Evolutionary conservation across 2,888 invertebrate genomes (phyloP).

Genomic region (Drosophila nr. perissopoda): DNA sequence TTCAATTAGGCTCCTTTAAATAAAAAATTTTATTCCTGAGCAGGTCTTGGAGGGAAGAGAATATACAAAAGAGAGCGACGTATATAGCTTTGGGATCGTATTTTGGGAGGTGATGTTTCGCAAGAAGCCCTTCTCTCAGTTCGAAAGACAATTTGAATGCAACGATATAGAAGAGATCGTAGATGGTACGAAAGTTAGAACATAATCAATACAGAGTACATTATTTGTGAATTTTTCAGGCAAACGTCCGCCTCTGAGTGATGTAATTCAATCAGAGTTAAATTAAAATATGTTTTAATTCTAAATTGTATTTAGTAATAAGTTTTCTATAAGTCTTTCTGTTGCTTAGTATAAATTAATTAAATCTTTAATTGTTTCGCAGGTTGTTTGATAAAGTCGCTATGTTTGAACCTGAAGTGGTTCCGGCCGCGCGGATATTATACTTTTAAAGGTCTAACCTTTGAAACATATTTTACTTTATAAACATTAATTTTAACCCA

Average conservation of each 20-base stretch:
- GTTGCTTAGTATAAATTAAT: no score
- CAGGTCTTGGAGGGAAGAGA: neutral
- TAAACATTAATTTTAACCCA: neutral
- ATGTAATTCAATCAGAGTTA: no score
- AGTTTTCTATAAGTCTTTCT: neutral
- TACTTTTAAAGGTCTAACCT: neutral
- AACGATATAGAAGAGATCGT: neutral
- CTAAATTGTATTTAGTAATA: no score
- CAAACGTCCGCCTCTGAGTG: neutral
- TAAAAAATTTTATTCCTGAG: neutral
- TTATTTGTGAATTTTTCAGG: neutral
- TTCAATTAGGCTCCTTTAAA: neutral
- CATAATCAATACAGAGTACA: no score
- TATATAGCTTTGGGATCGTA: constrained; percentile 3
- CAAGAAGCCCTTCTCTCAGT: constrained; percentile 5
- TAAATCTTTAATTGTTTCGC: neutral
- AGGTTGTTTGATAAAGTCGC: neutral
- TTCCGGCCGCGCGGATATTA: neutral
- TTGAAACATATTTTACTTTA: neutral
- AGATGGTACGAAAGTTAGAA: neutral
- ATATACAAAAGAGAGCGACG: neutral
- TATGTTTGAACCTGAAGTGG: no score
- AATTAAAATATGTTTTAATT: no score
- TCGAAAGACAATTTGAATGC: accelerated
- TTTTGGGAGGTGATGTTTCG: no score